Base-by-base conservation (phyloP, 2,797 vertebrate species). In the Hemibagrus guttatus region DNA sequence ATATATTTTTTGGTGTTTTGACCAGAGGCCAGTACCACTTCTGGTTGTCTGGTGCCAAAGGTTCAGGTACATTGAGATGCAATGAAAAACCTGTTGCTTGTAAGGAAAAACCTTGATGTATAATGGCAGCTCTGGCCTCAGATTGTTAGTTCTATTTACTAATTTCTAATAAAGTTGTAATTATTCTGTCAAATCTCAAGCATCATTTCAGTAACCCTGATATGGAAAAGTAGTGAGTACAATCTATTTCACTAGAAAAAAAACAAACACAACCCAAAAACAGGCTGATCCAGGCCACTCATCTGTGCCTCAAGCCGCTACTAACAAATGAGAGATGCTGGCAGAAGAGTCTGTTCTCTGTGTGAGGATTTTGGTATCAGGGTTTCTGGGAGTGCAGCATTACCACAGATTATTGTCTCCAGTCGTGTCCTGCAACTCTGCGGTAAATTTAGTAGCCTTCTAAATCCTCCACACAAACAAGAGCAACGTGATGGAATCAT, bases 381-480 rank as follows among this genome's bases (percentile, higher is more conserved):
- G 64, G 61, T 39, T 82, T 42, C n/a, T 63, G 79, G 42, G 31
- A 81, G 58, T 75, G 58, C 71, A 42, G 80, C 23, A 75, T 85
- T 87, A 80, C n/a, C 23, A 85, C 54, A 61, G 84, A 89, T 89
- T 83, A 61, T 72, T 68, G 69, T 88, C 68, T 46, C 59, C 8
- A 17, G 71, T 31, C 23, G 14, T 66, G 49, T 52, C 35, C 81
- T 69, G 72, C 81, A 61, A n/a, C n/a, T 42, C 58, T 58, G 64
- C 17, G 54, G 82, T 88, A 86, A 78, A 78, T 39, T 35, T 72
- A 76, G 56, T 23, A 56, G 42, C 83, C 42, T 52, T 35, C 63
- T 89, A 79, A 74, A 84, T 86, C 75, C 83, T 49, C 74, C 68
- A 82, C 85, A 63, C 78, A 75, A 85, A 87, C 86, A 88, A 71